A percentile compares a stretch with the other conserved stretches of the same genome.
Conservation (phyloP, 2,888 invertebrate species). For the Tenthredo notha region DNA sequence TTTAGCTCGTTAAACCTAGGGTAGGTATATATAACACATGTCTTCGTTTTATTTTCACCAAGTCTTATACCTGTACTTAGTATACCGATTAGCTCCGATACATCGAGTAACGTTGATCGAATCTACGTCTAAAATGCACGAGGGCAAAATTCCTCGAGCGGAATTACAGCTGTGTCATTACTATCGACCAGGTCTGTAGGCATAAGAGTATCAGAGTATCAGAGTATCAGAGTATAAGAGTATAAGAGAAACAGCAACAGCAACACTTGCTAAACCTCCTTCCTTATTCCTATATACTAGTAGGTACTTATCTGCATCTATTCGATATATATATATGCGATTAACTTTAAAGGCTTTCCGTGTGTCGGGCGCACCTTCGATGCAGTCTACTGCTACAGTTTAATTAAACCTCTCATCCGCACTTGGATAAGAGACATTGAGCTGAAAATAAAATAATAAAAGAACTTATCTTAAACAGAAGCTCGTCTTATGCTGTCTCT, state of each 20-base stretch:
- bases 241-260: neutral
- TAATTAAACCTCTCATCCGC: conserved; percentile 33
- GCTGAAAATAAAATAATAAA: neutral
- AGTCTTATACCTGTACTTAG: conserved; percentile 16
- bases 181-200: neutral
- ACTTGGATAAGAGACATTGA: conserved; percentile 6
- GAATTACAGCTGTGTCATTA: conserved; percentile 35
- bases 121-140: conserved; percentile 11
- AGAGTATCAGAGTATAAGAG: too few relatives aligned
- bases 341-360: conserved; percentile 28
- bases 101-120: conserved; percentile 18
- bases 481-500: neutral
- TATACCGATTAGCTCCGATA: conserved; percentile 18
- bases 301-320: conserved; percentile 33
- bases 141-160: conserved; percentile 32
- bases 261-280: neutral
- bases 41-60: neutral
- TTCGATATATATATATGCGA: conserved; percentile 28
- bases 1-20: neutral
- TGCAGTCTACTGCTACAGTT: neutral
- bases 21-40: neutral
- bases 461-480: neutral
- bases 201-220: neutral
- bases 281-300: neutral
- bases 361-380: neutral